A percentile compares a stretch with the other conserved stretches of the same genome.
Conservation (phyloP, 2,797 vertebrate genomes). For the Lepilemur septentrionalis region DNA sequence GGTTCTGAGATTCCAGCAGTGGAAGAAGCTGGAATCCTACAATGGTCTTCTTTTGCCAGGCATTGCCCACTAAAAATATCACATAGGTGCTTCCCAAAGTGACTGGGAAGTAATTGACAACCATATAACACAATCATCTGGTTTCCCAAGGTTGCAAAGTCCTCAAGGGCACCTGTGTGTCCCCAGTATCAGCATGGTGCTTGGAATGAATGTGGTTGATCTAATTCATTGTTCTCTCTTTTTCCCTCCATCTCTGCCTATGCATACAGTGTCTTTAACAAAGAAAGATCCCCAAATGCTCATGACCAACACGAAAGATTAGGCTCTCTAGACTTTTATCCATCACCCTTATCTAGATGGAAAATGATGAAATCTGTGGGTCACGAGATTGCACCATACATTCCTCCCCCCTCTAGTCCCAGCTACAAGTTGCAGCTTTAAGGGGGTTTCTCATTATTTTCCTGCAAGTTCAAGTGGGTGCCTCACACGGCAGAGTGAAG, state of each 20-base stretch:
- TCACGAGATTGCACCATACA: rapidly evolving
- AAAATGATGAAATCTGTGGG: not conserved
- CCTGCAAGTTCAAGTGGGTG: not conserved
- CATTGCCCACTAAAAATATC: not conserved
- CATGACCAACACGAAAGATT: not conserved
- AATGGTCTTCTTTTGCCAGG: not conserved
- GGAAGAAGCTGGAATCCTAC: not conserved
- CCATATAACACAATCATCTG: not conserved
- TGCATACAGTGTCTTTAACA: not conserved
- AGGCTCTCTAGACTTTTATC: not conserved
- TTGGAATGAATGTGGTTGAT: not conserved
- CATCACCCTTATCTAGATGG: not conserved
- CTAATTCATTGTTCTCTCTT: not conserved
- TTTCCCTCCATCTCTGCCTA: not conserved
- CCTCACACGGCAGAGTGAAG: rapidly evolving
- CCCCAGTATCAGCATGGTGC: not conserved
- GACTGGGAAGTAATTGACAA: not conserved
- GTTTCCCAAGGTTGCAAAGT: not conserved
- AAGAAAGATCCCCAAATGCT: not conserved
- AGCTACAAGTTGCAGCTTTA: not conserved
- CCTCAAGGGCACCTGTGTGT: not conserved
- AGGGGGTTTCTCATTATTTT: not conserved
- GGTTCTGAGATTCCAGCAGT: not conserved
- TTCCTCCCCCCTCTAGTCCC: not conserved
- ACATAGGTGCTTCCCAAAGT: not conserved